Percentiles rank a stretch among this genome's conserved stretches.
Evolutionary conservation across 2,888 invertebrate genomes (phyloP).

Genomic region (Cistogaster globosa): DNA sequence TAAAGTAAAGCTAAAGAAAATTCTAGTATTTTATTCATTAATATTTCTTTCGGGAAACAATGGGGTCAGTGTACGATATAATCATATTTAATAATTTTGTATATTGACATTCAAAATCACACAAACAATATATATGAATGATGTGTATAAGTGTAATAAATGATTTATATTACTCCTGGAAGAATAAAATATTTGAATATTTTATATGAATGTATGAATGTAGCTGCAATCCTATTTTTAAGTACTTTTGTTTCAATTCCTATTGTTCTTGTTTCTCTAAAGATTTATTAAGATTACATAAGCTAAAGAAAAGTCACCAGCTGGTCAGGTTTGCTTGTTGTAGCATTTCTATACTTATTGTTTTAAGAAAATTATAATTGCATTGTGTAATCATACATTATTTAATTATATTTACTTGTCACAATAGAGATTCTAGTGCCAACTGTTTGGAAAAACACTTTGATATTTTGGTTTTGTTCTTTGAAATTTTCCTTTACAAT

Average conservation of each 20-base stretch:
- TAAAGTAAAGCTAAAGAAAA: background rate
- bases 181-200: background rate
- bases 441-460: conserved; percentile 9
- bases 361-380: conserved; percentile 19
- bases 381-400: conserved; percentile 1
- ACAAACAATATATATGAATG: no score
- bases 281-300: background rate
- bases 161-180: no score
- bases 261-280: conserved; percentile 11
- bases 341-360: background rate
- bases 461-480: background rate
- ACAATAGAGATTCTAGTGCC: background rate
- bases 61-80: background rate
- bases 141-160: no score
- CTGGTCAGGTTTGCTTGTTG: background rate
- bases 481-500: no score
- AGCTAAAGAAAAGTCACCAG: conserved; percentile 2
- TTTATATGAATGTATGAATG: background rate
- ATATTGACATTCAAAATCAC: no score
- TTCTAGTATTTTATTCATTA: background rate
- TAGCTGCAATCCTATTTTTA: background rate
- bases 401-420: conserved; percentile 28
- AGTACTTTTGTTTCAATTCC: background rate
- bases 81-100: no score
- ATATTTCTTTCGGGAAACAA: background rate